These are phyloP conservation scores for Oligia latruncula DNA, from an alignment of 2,888 invertebrate species.

Conservation along the genomic window DNA sequence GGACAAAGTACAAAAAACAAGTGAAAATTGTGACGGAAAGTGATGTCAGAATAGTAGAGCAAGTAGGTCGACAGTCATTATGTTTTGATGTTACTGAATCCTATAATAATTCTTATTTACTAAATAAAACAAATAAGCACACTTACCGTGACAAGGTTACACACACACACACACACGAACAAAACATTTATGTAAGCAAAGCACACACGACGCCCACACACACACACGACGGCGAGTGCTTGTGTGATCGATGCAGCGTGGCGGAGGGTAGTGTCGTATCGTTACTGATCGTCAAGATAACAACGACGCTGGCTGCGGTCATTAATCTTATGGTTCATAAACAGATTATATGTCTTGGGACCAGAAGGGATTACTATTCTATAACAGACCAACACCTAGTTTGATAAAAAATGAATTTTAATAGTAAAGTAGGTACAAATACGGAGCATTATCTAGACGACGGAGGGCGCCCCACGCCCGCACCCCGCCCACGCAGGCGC, in stretches of 20 bases:
- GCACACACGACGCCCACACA: slow-evolving; percentile 57
- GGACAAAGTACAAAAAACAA: background rate
- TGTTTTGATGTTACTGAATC: background rate
- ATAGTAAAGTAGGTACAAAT: slow-evolving; percentile 75
- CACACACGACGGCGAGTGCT: slow-evolving; percentile 19
- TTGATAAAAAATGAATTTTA: slow-evolving; percentile 78
- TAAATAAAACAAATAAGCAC: slow-evolving; percentile 55
- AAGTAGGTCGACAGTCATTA: background rate
- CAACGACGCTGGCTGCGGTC: slow-evolving; percentile 1
- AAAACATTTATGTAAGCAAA: slow-evolving; percentile 68
- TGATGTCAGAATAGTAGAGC: background rate
- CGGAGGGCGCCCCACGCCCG: slow-evolving; percentile 44
- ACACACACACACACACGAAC: slow-evolving; percentile 54
- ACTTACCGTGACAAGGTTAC: slow-evolving; percentile 66
- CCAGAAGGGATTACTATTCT: slow-evolving; percentile 39
- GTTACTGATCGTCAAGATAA: slow-evolving; percentile 5
- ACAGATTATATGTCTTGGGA: slow-evolving; percentile 22
- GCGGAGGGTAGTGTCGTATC: background rate
- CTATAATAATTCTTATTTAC: background rate
- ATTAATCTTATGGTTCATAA: background rate
- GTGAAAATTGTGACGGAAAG: background rate
- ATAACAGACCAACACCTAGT: slow-evolving; percentile 67
- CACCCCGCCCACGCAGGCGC: background rate
- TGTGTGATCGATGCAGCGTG: background rate
- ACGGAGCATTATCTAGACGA: slow-evolving; percentile 66